phyloP scores from a whole-genome alignment of 2,797 vertebrate genomes.

The Buceros bicornis region DNA sequence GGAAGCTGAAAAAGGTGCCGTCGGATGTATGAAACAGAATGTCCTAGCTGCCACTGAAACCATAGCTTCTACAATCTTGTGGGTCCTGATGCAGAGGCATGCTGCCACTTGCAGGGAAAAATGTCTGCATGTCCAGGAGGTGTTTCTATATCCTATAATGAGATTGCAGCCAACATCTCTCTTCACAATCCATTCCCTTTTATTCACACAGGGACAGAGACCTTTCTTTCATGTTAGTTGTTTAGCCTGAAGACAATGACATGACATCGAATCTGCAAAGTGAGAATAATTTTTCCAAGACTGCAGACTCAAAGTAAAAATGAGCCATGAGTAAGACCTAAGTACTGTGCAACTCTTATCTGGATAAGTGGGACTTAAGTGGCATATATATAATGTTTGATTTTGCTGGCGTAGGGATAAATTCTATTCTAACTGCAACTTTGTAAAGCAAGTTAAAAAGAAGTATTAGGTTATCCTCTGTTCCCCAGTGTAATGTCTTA shows the following conservation, averaged over 20 bases:
- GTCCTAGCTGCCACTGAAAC: background rate
- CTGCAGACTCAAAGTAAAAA: background rate
- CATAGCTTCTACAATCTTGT: background rate
- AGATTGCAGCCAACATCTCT: background rate
- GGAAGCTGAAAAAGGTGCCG: background rate
- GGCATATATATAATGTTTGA: background rate
- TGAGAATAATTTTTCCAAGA: background rate
- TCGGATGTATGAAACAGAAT: background rate
- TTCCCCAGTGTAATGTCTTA: background rate
- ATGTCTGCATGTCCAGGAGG: background rate
- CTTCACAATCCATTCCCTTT: background rate
- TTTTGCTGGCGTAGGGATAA: background rate
- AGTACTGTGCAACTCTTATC: background rate
- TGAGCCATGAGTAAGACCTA: background rate
- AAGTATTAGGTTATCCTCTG: background rate
- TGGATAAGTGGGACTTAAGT: background rate
- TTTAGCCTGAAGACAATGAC: background rate
- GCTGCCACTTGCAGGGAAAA: background rate
- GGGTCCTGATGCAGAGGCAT: background rate
- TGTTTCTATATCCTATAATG: background rate
- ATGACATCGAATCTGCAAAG: background rate
- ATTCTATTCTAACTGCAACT: background rate
- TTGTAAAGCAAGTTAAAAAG: background rate
- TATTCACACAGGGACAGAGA: background rate
- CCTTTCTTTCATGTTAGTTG: background rate